phyloP scores from a whole-genome alignment of 92 coral and sea anemone species.

The Epizoanthus fatuus region DNA sequence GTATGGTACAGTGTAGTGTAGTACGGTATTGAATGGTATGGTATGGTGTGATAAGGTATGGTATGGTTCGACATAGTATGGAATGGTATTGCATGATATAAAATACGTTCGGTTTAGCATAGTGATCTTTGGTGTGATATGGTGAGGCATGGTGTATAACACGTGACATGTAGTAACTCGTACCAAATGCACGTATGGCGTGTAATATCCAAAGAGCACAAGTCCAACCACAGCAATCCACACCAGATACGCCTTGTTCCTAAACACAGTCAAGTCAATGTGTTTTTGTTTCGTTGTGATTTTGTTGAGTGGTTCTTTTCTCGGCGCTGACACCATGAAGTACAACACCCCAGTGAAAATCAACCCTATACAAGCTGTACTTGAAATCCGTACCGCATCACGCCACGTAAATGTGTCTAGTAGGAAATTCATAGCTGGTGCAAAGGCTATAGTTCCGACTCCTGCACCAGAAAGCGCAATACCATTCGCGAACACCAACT shows the following conservation, averaged over 20 bases:
- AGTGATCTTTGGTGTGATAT: too few relatives aligned
- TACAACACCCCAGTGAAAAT: conserved; percentile 72
- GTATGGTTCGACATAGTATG: too few relatives aligned
- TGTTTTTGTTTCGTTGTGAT: conserved; percentile 16
- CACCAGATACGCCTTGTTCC: conserved; percentile 45
- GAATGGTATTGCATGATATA: too few relatives aligned
- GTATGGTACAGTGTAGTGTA: too few relatives aligned
- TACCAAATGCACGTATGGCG: conserved; percentile 59
- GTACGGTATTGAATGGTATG: too few relatives aligned
- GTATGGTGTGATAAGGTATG: too few relatives aligned
- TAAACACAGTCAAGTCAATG: conserved; percentile 46
- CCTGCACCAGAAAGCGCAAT: conserved; percentile 93
- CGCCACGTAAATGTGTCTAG: conserved; percentile 81
- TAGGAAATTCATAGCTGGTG: conserved; percentile 74
- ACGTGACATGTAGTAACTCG: not conserved
- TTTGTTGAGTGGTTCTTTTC: conserved; percentile 14
- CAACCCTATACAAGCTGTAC: conserved; percentile 61
- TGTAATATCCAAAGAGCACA: conserved; percentile 54
- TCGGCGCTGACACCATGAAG: conserved; percentile 66
- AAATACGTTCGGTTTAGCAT: too few relatives aligned
- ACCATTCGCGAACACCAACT: conserved; percentile 85
- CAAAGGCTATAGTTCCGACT: conserved; percentile 81
- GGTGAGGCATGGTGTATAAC: not conserved
- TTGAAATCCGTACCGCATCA: conserved; percentile 73
- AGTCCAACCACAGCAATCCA: conserved; percentile 41